phyloP scores from a whole-genome alignment of 2,888 invertebrate genomes.

The Blera fallax region DNA sequence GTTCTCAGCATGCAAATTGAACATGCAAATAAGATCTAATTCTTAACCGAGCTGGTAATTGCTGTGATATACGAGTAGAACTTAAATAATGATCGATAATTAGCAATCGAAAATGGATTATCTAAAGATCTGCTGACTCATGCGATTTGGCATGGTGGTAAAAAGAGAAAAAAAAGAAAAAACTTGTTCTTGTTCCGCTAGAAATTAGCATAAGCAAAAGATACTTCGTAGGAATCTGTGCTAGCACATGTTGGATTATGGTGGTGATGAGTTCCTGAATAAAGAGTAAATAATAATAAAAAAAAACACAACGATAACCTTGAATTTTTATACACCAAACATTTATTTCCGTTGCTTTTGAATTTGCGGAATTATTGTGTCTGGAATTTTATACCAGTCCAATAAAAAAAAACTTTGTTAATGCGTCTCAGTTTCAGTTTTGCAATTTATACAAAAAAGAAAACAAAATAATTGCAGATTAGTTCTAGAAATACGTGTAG shows the following conservation, averaged over 20 bases:
- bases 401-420: neutral
- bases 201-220: slow-evolving; percentile 3
- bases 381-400: neutral
- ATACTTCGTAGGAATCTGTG: slow-evolving; percentile 22
- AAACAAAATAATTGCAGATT: neutral
- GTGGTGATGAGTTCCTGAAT: slow-evolving; percentile 1
- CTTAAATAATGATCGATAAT: neutral
- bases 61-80: neutral
- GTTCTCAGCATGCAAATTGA: neutral
- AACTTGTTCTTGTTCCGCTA: slow-evolving; percentile 35
- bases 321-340: neutral
- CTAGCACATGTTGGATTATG: slow-evolving; percentile 28
- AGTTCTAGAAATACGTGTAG: neutral
- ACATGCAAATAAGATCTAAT: neutral
- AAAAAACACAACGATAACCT: slow-evolving; percentile 33
- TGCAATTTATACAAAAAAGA: neutral
- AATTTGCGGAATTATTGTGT: neutral
- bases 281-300: neutral
- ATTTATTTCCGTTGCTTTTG: slow-evolving; percentile 27
- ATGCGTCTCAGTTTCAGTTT: neutral
- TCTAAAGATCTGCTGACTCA: slow-evolving; percentile 20
- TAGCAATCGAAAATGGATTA: neutral
- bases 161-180: neutral
- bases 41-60: neutral
- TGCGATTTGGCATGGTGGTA: neutral